Percentiles rank a stretch among this genome's conserved stretches.
phyloP scores from a whole-genome alignment of 2,113 vertebrate genomes.

The Ceyx margarethae region DNA sequence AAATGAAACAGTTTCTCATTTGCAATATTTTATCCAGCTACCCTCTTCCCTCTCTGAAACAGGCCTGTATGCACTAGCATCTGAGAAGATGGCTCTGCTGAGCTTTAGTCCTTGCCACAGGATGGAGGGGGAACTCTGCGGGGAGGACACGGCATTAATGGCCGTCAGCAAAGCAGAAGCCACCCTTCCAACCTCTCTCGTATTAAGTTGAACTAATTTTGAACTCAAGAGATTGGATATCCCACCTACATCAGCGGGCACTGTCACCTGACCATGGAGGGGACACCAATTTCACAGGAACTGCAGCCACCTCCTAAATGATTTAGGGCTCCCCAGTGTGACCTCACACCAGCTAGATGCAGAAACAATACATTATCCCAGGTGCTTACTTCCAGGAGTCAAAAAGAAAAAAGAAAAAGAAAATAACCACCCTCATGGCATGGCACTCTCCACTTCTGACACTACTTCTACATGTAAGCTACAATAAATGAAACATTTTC shows the following conservation, averaged over 20 bases:
- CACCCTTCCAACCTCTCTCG: not conserved
- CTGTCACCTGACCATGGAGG: not conserved
- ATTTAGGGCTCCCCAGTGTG: fast-evolving
- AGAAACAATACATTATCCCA: not conserved
- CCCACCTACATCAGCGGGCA: not conserved
- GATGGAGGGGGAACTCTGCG: fast-evolving
- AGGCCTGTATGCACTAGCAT: not conserved
- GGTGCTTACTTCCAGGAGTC: not conserved
- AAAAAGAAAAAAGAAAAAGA: too few species aligned
- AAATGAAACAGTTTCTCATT: not conserved
- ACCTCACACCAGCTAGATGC: not conserved
- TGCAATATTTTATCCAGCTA: not conserved
- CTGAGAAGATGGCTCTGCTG: not conserved
- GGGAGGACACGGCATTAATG: not conserved
- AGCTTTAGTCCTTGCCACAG: not conserved
- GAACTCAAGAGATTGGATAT: conserved; percentile 41
- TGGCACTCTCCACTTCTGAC: not conserved
- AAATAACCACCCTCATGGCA: not conserved
- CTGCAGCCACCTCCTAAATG: not conserved
- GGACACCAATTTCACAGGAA: not conserved
- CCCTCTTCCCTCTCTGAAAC: not conserved
- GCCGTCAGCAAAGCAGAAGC: not conserved
- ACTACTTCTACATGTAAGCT: not conserved
- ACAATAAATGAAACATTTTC: not conserved
- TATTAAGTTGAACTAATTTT: conserved; percentile 27